A percentile compares a stretch with the other conserved stretches of the same genome.
These are phyloP conservation scores for Synanthedon andrenaeformis DNA, from an alignment of 2,888 invertebrate species.

Conservation along the genomic window DNA sequence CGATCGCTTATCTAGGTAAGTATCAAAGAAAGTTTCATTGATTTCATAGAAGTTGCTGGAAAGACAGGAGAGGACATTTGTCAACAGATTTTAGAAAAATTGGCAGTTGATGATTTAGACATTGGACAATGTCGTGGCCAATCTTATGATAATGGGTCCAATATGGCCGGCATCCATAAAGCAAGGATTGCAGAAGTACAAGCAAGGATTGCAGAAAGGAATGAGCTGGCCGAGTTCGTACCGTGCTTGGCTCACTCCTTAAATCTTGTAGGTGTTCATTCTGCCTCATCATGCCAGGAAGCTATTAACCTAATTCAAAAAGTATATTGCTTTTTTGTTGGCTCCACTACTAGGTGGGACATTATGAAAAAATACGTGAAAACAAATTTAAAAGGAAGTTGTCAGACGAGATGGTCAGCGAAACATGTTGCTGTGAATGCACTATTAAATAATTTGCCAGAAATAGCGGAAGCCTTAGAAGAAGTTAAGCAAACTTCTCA, in stretches of 20 bases:
- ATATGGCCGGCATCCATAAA: conserved; percentile 22
- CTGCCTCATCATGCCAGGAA: conserved; percentile 12
- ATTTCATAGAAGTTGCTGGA: no score
- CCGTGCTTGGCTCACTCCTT: conserved; percentile 21
- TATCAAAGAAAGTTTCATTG: no score
- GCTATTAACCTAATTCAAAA: conserved; percentile 16
- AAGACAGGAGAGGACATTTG: no score
- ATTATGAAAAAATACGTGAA: conserved; percentile 11
- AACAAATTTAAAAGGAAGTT: conserved; percentile 11
- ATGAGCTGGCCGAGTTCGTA: conserved; percentile 20
- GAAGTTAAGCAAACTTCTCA: no score
- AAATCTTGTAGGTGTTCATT: conserved; percentile 20
- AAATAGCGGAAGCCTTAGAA: no score
- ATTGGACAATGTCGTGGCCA: conserved; percentile 13
- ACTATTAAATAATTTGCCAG: no score
- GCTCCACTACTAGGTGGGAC: conserved; percentile 13
- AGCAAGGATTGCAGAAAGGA: conserved; percentile 18
- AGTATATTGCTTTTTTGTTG: conserved; percentile 16
- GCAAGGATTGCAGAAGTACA: conserved; percentile 26
- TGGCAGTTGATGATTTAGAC: no score
- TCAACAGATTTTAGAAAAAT: no score
- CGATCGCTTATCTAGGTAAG: no score
- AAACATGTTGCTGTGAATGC: conserved; percentile 11
- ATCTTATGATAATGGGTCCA: conserved; percentile 22
- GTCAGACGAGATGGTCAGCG: conserved; percentile 13